These are phyloP conservation scores for Drosophila histrio DNA, from an alignment of 2,888 invertebrate species.

Conservation along the genomic window DNA sequence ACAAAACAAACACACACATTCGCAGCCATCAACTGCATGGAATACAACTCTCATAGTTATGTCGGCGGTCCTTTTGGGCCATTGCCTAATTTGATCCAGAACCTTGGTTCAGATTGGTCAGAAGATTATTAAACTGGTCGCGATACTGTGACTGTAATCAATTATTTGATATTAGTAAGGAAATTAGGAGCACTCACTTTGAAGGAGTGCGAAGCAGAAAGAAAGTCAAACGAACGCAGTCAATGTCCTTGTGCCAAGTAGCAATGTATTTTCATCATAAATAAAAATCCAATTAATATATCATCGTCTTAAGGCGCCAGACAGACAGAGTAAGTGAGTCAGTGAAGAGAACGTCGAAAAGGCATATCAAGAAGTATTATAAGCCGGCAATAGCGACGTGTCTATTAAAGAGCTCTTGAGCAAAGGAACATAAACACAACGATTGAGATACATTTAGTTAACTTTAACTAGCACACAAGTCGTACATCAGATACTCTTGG, in stretches of 20 bases:
- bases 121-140: slow-evolving; percentile 65
- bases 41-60: slow-evolving; percentile 23
- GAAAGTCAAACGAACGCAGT: background rate
- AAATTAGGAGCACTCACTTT: slow-evolving; percentile 20
- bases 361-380: too few relatives aligned
- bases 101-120: slow-evolving; percentile 20
- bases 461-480: background rate
- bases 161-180: slow-evolving; percentile 36
- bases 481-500: background rate
- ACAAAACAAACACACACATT: slow-evolving; percentile 1
- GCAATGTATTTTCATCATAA: slow-evolving; percentile 55
- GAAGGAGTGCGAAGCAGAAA: slow-evolving; percentile 6
- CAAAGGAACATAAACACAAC: slow-evolving; percentile 17
- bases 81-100: slow-evolving; percentile 37
- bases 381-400: slow-evolving; percentile 17
- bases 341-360: background rate
- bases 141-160: slow-evolving; percentile 30
- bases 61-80: slow-evolving; percentile 38
- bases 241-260: slow-evolving; percentile 11
- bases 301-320: slow-evolving; percentile 55
- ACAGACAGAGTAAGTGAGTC: background rate
- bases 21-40: slow-evolving; percentile 4
- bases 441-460: background rate
- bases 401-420: slow-evolving; percentile 42
- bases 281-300: slow-evolving; percentile 79